These are phyloP conservation scores for Thalpophila matura DNA, from an alignment of 2,888 invertebrate genomes.

Conservation along the genomic window DNA sequence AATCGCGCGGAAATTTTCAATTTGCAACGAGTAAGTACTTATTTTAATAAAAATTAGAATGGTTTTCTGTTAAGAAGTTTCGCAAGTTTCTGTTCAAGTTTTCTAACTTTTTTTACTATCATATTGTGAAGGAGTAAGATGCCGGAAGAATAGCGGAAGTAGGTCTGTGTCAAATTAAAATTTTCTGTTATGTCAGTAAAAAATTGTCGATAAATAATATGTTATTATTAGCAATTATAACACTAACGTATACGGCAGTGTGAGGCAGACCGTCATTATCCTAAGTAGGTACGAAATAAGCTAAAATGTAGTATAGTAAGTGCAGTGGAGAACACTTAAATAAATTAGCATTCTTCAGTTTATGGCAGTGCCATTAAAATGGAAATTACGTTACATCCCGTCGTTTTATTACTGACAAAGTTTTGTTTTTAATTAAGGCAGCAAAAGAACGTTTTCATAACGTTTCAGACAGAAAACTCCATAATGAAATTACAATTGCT, in stretches of 20 bases:
- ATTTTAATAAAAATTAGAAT: slow-evolving; percentile 41
- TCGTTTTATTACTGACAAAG: slow-evolving; percentile 45
- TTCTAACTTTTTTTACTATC: slow-evolving; percentile 19
- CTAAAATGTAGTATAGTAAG: slow-evolving; percentile 35
- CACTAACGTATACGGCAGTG: background rate
- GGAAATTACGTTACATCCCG: slow-evolving; percentile 47
- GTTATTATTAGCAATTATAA: slow-evolving; percentile 8
- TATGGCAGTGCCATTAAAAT: slow-evolving; percentile 43
- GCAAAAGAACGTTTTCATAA: slow-evolving; percentile 35
- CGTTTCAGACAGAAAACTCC: slow-evolving; percentile 11
- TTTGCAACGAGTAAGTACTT: slow-evolving; percentile 24
- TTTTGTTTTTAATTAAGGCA: slow-evolving; percentile 52
- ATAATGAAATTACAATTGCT: slow-evolving; percentile 34
- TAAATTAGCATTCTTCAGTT: slow-evolving; percentile 59
- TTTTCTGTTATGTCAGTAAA: background rate
- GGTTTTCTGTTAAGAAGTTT: slow-evolving; percentile 19
- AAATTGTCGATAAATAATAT: background rate
- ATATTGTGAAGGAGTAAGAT: background rate
- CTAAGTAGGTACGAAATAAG: slow-evolving; percentile 35
- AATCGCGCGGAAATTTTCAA: slow-evolving; percentile 27
- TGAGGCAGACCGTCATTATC: slow-evolving; percentile 27
- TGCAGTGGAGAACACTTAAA: slow-evolving; percentile 49
- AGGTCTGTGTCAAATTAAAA: slow-evolving; percentile 1
- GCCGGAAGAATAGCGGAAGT: background rate
- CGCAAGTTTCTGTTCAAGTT: slow-evolving; percentile 14